Base-by-base conservation (phyloP, 2,113 vertebrate species). In the Spea bombifrons region DNA sequence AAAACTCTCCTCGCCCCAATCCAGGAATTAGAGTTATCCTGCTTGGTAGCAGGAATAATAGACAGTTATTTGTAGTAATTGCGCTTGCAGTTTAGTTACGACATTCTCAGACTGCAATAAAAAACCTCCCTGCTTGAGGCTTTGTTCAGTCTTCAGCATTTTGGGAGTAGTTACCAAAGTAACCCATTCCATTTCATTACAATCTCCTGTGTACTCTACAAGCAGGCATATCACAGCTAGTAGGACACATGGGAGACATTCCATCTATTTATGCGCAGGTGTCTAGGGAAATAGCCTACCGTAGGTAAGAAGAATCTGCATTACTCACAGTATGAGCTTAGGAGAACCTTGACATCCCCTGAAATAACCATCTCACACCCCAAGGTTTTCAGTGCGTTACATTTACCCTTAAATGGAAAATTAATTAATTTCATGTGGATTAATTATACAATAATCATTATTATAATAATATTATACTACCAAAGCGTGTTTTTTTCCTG, bases 71-170 rank as follows among this genome's bases (percentile, higher is more conserved):
- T 73, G 13, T 16, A 46, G 48, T 45, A 59, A 52, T 78, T 71
- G 68, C 49, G 45, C 57, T 45, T 66, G 69, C 48, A 72, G 76
- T 71, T 79, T 55, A 73, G 76, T 50, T 73, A 79, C 76, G 47
- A 59, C 66, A 66, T 72, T 50, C n/a, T 55, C 76, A 47, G 69
- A 15, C 76, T 57, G 70, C 76, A 17, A 73, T 79, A 79, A 72
- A 75, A 55, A 30, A 17, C 69, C 65, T 16, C 47, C 45, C 48
- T 70, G 67, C 67, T 70, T 50, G 49, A n/a, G 12, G 59, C 49
- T 65, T 52, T 48, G 16, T 66, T 12, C 44, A 47, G 43, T 45
- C 69, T 8, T 8, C 48, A 73, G 52, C 66, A 12, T 79, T 72
- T 48, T n/a, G 6, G 49, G 76, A 53, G 13, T 48, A 73, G 76